Evolutionary conservation across 2,797 vertebrate species (phyloP).

Genomic region (Alauda arvensis): DNA sequence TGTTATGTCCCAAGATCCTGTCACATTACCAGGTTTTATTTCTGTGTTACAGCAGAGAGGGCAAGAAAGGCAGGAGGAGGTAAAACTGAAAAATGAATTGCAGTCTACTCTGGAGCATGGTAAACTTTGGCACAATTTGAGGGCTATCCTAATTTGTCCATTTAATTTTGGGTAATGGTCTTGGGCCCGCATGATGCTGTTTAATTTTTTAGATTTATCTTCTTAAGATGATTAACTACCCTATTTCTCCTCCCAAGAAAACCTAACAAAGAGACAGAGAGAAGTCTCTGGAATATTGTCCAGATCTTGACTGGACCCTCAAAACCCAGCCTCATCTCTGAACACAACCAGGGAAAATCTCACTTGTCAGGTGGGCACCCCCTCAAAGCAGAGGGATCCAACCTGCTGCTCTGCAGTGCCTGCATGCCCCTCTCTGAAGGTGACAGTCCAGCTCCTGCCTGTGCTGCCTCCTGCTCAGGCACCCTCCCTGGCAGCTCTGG

Average conservation of each 20-base stretch:
- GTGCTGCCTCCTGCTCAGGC: not conserved
- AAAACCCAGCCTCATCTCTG: not conserved
- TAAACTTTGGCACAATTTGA: not conserved
- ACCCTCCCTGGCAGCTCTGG: not conserved
- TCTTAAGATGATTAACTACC: not conserved
- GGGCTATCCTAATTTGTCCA: not conserved
- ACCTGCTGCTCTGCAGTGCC: rapidly evolving
- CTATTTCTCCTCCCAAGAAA: not conserved
- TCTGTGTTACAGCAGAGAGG: not conserved
- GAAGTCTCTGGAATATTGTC: not conserved
- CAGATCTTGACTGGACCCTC: not conserved
- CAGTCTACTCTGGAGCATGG: not conserved
- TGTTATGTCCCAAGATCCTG: not conserved
- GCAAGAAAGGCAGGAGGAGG: not conserved
- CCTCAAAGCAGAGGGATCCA: not conserved
- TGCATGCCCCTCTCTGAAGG: not conserved
- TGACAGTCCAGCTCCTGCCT: not conserved
- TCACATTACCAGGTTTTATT: not conserved
- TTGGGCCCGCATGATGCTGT: rapidly evolving
- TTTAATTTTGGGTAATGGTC: not conserved
- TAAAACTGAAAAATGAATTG: not conserved
- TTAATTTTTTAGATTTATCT: not conserved
- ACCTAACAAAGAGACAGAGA: not conserved
- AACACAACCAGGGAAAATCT: not conserved
- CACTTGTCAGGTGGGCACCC: not conserved